Evolutionary conservation across 92 coral and sea anemone species (phyloP), one percentile per base, ranked within the genome.

Genomic region (Blastomussa wellsi): DNA sequence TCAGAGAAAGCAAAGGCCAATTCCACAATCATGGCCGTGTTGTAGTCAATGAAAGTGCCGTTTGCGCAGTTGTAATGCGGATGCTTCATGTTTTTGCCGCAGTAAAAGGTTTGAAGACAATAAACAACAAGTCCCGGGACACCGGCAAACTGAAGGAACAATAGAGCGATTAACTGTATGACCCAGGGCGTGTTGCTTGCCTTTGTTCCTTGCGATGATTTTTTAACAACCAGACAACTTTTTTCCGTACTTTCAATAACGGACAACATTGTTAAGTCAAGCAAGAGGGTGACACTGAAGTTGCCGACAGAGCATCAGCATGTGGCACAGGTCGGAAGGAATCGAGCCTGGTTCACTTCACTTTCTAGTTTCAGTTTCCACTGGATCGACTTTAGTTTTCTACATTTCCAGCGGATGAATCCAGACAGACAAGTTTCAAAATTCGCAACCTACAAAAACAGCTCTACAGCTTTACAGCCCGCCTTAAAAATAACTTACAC

Each of bases 21-120:
- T 32, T 75, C 79, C 60, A 75, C 79, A 49, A 31, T 47, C 79
- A 75, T 24, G 22, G 60, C 79, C 0, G 64, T 75, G 59, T 75
- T 29, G 62, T 75, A 44, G 5, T 7, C 60, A 19, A 75, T 36
- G 36, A 75, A 75, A 29, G 60, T 75, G 37, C 79, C 79, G 49
- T 75, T 75, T 29, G 12, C 38, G 37, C 79, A 75, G 24, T 75
- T 75, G 79, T 47, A 75, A 75, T 75, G 79, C 16, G 79, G 79
- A 75, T 17, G 57, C 28, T 44, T 75, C 60, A 51, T 49, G 19
- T 75, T 75, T 44, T 75, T 75, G n/a, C 79, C 79, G 37, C 79
- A 75, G 7, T 60, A 75, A 26, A 75, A 75, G 22, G 79, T 75
- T 75, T 75, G 60, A 29, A 75, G 39, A 48, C 79, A 75, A 49